These are phyloP conservation scores for Lasioglossum leucozonium DNA, from an alignment of 2,888 invertebrate genomes.

Conservation along the genomic window DNA sequence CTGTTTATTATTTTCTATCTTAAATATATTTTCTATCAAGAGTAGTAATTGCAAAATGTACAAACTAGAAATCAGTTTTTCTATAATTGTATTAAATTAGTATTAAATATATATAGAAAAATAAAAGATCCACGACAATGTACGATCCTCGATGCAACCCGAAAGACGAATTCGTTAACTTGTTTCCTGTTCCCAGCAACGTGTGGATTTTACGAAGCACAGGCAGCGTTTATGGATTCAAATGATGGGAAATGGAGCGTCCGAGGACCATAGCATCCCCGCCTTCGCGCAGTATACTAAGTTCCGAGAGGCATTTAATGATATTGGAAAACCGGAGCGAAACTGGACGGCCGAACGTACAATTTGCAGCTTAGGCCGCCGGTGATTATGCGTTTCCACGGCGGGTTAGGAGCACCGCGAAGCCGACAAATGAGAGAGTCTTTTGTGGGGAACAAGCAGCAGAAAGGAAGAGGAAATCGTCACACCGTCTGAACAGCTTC, in stretches of 20 bases:
- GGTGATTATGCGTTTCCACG: background rate
- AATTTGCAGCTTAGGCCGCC: conserved; percentile 10
- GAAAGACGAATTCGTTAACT: background rate
- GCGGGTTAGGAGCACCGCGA: background rate
- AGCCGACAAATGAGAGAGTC: conserved; percentile 6
- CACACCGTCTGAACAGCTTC: conserved; percentile 34
- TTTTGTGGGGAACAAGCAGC: conserved; percentile 13
- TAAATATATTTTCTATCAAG: background rate
- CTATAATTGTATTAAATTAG: background rate
- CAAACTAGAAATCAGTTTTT: background rate
- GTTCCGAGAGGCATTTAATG: background rate
- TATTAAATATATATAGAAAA: background rate
- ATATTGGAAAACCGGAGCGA: conserved; percentile 6
- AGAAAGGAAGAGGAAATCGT: conserved; percentile 45
- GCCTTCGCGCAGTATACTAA: background rate
- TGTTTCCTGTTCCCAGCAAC: background rate
- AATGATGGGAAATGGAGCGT: background rate
- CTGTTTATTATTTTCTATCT: too few species aligned
- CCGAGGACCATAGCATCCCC: background rate
- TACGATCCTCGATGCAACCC: too few species aligned
- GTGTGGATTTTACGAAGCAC: background rate
- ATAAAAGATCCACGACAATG: background rate
- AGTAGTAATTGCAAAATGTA: background rate
- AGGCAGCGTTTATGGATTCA: background rate
- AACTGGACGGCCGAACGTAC: background rate